Evolutionary conservation across 2,113 vertebrate genomes (phyloP).

Genomic region (Tetrax tetrax): DNA sequence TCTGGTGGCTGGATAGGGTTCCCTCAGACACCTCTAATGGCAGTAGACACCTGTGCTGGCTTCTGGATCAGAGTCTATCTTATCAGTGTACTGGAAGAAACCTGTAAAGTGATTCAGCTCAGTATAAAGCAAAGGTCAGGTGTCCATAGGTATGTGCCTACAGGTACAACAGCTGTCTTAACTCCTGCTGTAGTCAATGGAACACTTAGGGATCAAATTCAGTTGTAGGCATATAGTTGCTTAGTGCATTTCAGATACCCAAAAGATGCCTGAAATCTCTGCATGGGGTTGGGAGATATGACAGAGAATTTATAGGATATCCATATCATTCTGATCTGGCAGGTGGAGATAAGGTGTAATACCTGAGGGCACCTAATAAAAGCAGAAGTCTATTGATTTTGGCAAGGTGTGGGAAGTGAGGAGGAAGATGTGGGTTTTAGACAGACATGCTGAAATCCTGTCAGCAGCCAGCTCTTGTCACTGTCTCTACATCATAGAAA

Average conservation of each 20-base stretch:
- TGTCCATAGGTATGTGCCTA: neutral
- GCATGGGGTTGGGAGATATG: neutral
- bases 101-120: neutral
- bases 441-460: slow-evolving; percentile 15
- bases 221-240: neutral
- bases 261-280: neutral
- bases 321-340: neutral
- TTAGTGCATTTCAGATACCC: neutral
- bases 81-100: neutral
- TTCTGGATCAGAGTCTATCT: neutral
- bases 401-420: neutral
- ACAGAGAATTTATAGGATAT: neutral
- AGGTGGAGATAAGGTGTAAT: neutral
- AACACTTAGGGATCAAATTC: neutral
- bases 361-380: neutral
- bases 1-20: neutral
- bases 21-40: neutral
- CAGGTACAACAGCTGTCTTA: neutral
- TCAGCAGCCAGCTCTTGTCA: neutral
- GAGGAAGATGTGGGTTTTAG: slow-evolving; percentile 20
- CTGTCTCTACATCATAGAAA: neutral
- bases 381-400: neutral
- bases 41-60: neutral
- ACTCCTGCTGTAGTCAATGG: neutral
- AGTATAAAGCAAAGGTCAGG: neutral